Percentiles rank a stretch among this genome's conserved stretches.
Conservation (phyloP, 2,113 vertebrate species). For the Hypomesus transpacificus region DNA sequence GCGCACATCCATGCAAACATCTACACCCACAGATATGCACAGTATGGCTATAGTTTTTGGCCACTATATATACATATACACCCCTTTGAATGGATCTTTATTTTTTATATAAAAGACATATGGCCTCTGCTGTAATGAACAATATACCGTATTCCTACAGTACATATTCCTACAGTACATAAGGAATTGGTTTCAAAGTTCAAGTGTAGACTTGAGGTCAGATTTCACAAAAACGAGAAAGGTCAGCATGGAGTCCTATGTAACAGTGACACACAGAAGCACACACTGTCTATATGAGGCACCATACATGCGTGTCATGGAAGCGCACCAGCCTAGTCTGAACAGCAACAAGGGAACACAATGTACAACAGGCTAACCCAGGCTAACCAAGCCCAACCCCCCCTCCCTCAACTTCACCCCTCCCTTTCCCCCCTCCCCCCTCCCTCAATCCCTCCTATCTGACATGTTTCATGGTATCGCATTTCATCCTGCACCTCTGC, state of each 20-base stretch:
- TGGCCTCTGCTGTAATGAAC: too few relatives aligned
- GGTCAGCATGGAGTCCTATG: not conserved
- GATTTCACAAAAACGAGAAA: not conserved
- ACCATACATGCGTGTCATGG: not conserved
- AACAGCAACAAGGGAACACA: constrained; percentile 33
- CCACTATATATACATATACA: too few relatives aligned
- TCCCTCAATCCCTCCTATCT: not conserved
- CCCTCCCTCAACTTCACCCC: not conserved
- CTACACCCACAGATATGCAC: not conserved
- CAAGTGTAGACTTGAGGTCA: too few relatives aligned
- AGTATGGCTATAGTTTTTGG: too few relatives aligned
- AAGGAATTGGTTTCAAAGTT: not conserved
- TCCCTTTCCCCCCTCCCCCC: not conserved
- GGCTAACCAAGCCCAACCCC: not conserved
- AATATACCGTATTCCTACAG: not conserved
- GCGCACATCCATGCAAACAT: not conserved
- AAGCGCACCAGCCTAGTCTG: not conserved
- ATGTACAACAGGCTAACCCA: constrained; percentile 23
- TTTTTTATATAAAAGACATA: too few relatives aligned
- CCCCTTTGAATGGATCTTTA: too few relatives aligned
- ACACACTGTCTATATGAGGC: not conserved
- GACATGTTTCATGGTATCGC: constrained; percentile 16
- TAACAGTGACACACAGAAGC: not conserved
- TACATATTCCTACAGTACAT: not conserved
- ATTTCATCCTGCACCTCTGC: constrained; percentile 19